Base-by-base conservation (phyloP, 2,797 vertebrate species). In the Ptychobarbus kaznakovi region DNA sequence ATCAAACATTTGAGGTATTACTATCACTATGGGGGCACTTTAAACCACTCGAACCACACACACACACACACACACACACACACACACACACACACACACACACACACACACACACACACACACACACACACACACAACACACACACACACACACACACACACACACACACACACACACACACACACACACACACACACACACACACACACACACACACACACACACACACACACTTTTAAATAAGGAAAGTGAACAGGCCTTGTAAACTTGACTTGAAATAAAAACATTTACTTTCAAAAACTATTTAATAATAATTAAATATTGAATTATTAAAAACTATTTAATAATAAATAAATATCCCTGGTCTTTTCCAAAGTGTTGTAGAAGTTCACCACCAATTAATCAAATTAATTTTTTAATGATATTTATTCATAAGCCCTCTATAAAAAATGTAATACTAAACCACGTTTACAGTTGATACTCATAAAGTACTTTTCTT, bases 391-490 rank as follows among this genome's bases (percentile, higher is more conserved):
- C 51, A 25, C 53, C 13, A 16, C 20, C 6, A 56, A 10, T 3
- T 3, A 35, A 51, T 76, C 20, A 35, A 76, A 40, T 16, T 1
- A 22, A 77, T 40, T 84, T 88, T 90, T 32, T 74, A 91, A 87
- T 95, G 91, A 94, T 93, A 95, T 95, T 96, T 95, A 96, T 95
- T 96, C 92, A 94, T 95, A 94, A 94, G 94, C 93, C 90, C 93
- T 95, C 92, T 93, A 95, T 95, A 96, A 95, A 89, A 96, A 96
- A 95, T 89, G 87, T 89, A 92, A 95, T 95, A 95, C 93, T 96
- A 94, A 96, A 95, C 93, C 92, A 95, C 92, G 93, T 95, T 96
- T 95, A 96, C 95, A 95, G 94, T 93, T 93, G 93, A 93, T 94
- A 94, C 92, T 94, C 94, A 94, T 94, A 94, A 95, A 95, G 94